phyloP scores from a whole-genome alignment of 2,113 vertebrate genomes.

The Takifugu flavidus region DNA sequence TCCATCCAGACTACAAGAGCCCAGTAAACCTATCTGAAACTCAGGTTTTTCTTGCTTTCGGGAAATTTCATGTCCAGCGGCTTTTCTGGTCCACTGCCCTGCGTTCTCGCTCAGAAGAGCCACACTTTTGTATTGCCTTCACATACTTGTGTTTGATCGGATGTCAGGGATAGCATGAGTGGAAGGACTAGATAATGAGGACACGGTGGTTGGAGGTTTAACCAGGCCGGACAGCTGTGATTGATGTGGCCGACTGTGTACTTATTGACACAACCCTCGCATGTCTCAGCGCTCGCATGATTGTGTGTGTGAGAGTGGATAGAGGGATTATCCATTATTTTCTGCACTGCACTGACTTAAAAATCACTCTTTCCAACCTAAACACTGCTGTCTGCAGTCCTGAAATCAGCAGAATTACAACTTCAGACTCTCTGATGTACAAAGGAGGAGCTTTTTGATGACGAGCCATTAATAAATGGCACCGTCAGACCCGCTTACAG shows the following conservation, averaged over 20 bases:
- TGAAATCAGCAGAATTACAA: constrained; percentile 19
- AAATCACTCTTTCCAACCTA: constrained; percentile 4
- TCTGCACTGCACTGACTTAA: constrained; percentile 1
- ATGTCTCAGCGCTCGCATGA: constrained; percentile 13
- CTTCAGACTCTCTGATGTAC: neutral
- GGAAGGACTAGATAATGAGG: constrained; percentile 1
- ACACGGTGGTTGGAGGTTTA: constrained; percentile 2
- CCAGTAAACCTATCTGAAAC: too few relatives aligned
- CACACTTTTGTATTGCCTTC: neutral
- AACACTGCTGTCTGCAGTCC: constrained; percentile 33
- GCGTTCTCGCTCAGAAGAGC: neutral
- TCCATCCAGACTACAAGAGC: too few relatives aligned
- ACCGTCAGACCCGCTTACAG: constrained; percentile 13
- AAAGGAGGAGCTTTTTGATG: constrained; percentile 13
- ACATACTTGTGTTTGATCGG: neutral
- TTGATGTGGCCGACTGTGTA: constrained; percentile 46
- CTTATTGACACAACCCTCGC: constrained; percentile 42
- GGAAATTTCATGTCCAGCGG: too few relatives aligned
- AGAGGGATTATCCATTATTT: neutral
- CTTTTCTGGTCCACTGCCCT: too few relatives aligned
- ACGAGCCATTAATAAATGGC: constrained; percentile 46
- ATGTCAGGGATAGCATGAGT: constrained; percentile 1
- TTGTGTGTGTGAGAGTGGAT: neutral
- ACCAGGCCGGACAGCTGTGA: constrained; percentile 32
- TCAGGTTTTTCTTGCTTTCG: too few relatives aligned